Conservation (phyloP, 2,888 invertebrate genomes). For the Trissolcus brochymenae region DNA sequence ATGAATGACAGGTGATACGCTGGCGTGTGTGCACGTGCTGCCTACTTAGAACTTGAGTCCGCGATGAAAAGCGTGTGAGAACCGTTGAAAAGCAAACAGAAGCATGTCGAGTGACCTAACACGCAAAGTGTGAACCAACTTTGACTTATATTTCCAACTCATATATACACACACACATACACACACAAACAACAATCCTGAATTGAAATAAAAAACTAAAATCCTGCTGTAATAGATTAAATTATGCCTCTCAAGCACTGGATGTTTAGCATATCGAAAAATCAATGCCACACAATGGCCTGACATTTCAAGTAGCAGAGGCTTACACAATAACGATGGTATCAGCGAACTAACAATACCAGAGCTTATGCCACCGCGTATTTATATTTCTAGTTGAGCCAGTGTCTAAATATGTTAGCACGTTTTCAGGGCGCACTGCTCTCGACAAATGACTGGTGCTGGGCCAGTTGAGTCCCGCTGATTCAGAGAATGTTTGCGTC, state of each 20-base stretch:
- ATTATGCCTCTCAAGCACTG: too few species aligned
- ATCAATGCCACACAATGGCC: slow-evolving; percentile 49
- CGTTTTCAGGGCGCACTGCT: slow-evolving; percentile 30
- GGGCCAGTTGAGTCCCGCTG: slow-evolving; percentile 46
- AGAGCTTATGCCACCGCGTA: slow-evolving; percentile 28
- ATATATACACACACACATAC: background rate
- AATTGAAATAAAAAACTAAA: background rate
- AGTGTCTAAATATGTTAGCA: slow-evolving; percentile 47
- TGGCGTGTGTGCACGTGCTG: slow-evolving; percentile 40
- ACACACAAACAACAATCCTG: slow-evolving; percentile 8
- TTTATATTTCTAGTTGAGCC: slow-evolving; percentile 38
- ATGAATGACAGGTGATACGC: slow-evolving; percentile 52
- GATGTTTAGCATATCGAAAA: slow-evolving; percentile 49
- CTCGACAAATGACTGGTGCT: slow-evolving; percentile 40
- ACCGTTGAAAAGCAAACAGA: slow-evolving; percentile 56
- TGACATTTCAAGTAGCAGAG: slow-evolving; percentile 51
- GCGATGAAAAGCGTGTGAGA: slow-evolving; percentile 41
- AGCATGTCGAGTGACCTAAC: slow-evolving; percentile 24
- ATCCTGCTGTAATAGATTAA: too few species aligned
- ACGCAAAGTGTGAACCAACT: slow-evolving; percentile 9
- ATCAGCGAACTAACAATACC: slow-evolving; percentile 48
- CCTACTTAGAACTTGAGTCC: slow-evolving; percentile 43
- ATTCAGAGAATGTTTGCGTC: slow-evolving; percentile 36
- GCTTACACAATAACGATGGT: slow-evolving; percentile 46
- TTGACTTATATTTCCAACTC: too few species aligned